Conservation (phyloP, 2,113 vertebrate species). For the Alces alces region DNA sequence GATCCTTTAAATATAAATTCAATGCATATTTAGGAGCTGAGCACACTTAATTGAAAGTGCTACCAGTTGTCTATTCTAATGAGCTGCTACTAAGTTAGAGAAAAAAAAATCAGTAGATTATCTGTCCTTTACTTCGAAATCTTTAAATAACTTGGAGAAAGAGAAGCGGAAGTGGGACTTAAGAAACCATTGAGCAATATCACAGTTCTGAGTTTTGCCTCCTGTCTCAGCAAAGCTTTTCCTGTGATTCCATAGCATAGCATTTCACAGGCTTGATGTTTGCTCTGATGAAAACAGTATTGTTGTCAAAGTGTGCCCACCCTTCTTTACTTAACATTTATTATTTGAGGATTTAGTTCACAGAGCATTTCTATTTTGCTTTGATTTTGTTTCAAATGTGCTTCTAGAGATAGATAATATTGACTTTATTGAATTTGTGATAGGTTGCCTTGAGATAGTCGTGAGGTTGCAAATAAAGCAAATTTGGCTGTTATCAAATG, state of each 20-base stretch:
- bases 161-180: slow-evolving; percentile 33
- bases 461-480: slow-evolving; percentile 55
- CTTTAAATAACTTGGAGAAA: slow-evolving; percentile 55
- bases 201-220: slow-evolving; percentile 11
- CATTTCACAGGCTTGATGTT: neutral
- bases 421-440: slow-evolving; percentile 55
- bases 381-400: slow-evolving; percentile 10
- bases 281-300: neutral
- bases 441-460: slow-evolving; percentile 42
- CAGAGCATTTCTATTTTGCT: neutral
- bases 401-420: slow-evolving; percentile 6
- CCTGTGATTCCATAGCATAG: neutral
- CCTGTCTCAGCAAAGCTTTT: slow-evolving; percentile 40
- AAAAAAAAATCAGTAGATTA: slow-evolving; percentile 1
- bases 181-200: slow-evolving; percentile 44
- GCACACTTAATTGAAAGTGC: slow-evolving; percentile 45
- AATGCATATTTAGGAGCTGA: slow-evolving; percentile 34
- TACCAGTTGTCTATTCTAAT: slow-evolving; percentile 56
- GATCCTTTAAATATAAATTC: slow-evolving; percentile 24
- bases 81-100: slow-evolving; percentile 22
- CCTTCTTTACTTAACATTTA: neutral
- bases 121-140: slow-evolving; percentile 8
- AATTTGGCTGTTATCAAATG: slow-evolving; percentile 50
- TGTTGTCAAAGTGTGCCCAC: neutral
- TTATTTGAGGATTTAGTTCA: slow-evolving; percentile 27